Evolutionary conservation across 30 jellyfish, hydroid and myxozoan species (phyloP), one percentile per base, ranked within the genome.

Genomic region (Hydractinia echinata): DNA sequence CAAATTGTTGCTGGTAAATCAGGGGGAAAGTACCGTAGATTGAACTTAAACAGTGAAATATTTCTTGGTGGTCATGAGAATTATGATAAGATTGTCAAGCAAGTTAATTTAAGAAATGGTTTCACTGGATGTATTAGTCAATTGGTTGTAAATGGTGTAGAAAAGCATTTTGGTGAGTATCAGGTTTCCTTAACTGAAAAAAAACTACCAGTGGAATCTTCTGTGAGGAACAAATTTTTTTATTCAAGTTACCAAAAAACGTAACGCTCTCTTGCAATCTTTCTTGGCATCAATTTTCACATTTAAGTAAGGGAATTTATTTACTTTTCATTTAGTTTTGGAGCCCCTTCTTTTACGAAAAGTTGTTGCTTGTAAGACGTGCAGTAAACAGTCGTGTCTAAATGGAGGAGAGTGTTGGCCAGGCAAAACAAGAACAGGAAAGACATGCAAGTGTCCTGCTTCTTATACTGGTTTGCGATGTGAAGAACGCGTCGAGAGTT

Each of bases 61-160:
- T 86, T 80, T 77, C n/a, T 92, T 66, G 98, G 98, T 21, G 98
- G 98, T 20, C 91, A 86, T 76, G 89, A 85, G 1, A 82, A 79
- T 71, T 79, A 66, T 55, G 80, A 79, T 51, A 76, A 56, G 52
- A 76, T 87, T 30, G 60, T 54, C 72, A 81, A 64, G 77, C 95
- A 92, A 55, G 81, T 94, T 61, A 73, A 72, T 58, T 82, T 72
- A 14, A 16, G 49, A 8, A 55, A 79, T 20, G 96, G 96, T 7
- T 92, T 87, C 56, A 70, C 87, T 62, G 98, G 98, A 4, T 92
- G 98, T 51, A 79, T 87, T 67, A 86, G 96, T 76, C 87, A 77
- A 50, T 15, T 92, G 39, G n/a, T 84, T 14, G 61, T 87, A n/a
- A 80, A 76, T 5, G 94, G 81, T 15, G 48, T 15, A 74, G 60